Evolutionary conservation across 1,140 invertebrate species (phyloP), one percentile per base, ranked within the genome.

Genomic region (Armadillidium nasatum): DNA sequence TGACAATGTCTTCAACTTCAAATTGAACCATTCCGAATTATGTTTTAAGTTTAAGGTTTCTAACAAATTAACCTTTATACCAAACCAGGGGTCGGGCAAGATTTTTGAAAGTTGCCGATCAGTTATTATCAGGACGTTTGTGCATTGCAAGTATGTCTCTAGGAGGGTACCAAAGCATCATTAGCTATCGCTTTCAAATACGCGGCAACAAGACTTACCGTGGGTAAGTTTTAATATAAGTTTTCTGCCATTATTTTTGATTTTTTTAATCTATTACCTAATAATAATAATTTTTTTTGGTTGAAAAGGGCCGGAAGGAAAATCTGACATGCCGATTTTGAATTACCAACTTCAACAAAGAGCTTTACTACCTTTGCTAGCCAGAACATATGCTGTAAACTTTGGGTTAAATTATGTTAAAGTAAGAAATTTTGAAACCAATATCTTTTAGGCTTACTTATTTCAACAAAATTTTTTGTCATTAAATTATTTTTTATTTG

Each of bases 31-130:
- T 33, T 33, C 6, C 33, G 33, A 33, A 33, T 33, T 33, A 6
- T 6, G n/a, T 33, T 33, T 33, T 33, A 33, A 33, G 33, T 33
- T 6, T 33, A 33, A 33, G 33, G 6, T 33, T 33, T 33, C 33
- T 33, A 3, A 33, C 6, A 33, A 33, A 33, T 33, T 33, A 33
- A 33, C 1, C 1, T 33, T 33, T 33, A 33, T 33, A 33, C 33
- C 33, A 3, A 33, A 19, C 10, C 73, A 81, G 80, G 66, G 67
- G 74, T 19, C 82, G 84, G 13, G 80, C 77, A 15, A 79, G 84
- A 13, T 85, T 85, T 80, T 81, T 85, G 23, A 84, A 83, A n/a
- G 82, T 85, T 46, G 84, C 84, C 22, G 84, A 85, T 78, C 84
- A 85, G 80, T 76, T 85, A 60, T 78, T 85, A 44, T 84, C 84